Conservation (phyloP, 35 echinoderm and acorn worm species). For the Strongylocentrotus purpuratus region DNA sequence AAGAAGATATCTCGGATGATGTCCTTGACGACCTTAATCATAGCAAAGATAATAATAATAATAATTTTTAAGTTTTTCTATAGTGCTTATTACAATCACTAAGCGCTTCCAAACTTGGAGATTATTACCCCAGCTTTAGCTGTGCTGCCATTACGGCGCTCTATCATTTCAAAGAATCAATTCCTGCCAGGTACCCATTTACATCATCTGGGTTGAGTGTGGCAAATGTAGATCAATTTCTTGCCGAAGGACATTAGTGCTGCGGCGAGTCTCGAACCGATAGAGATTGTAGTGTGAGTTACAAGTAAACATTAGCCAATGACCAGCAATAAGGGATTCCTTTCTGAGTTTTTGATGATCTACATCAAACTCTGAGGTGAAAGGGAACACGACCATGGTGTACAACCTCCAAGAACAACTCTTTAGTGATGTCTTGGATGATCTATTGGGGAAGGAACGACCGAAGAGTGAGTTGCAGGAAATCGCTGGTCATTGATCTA, state of each 20-base stretch:
- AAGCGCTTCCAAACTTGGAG: no score
- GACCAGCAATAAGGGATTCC: not conserved
- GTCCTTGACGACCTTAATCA: constrained; percentile 53
- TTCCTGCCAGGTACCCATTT: no score
- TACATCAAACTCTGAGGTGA: no score
- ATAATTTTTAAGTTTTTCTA: not conserved
- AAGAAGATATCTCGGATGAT: constrained; percentile 55
- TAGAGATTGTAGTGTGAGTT: not conserved
- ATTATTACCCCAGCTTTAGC: no score
- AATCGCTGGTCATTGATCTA: not conserved
- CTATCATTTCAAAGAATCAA: no score
- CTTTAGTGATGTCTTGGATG: constrained; percentile 44
- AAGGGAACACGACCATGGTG: constrained; percentile 34
- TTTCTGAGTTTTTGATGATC: no score
- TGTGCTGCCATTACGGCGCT: no score
- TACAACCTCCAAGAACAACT: constrained; percentile 74
- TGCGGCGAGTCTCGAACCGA: no score
- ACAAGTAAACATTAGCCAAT: not conserved
- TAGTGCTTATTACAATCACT: no score
- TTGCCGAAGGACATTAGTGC: no score
- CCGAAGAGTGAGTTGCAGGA: not conserved
- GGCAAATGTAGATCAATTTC: no score
- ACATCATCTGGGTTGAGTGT: no score
- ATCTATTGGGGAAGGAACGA: constrained; percentile 8
- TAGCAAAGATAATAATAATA: not conserved